phyloP scores from a whole-genome alignment of 2,797 vertebrate genomes.

The Sebastes wilsoni region DNA sequence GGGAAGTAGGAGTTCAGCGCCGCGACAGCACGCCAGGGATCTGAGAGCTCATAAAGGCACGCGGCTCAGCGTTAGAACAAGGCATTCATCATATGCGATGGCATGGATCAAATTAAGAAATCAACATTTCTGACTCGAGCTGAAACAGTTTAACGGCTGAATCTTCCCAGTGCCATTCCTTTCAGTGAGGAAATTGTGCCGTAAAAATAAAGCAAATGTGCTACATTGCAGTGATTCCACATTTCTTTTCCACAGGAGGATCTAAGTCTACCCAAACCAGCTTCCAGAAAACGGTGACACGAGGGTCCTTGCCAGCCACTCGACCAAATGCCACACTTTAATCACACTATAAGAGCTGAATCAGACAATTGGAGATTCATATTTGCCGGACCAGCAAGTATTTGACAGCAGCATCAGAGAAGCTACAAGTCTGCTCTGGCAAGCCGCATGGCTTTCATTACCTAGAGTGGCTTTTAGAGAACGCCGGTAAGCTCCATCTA shows the following conservation, averaged over 20 bases:
- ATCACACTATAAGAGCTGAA: conserved; percentile 75
- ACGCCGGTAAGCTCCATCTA: conserved; percentile 53
- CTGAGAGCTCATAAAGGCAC: conserved; percentile 17
- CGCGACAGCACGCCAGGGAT: conserved; percentile 36
- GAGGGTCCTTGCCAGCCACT: conserved; percentile 34
- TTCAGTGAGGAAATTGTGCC: background rate
- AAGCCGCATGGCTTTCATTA: conserved; percentile 79
- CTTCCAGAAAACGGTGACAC: background rate
- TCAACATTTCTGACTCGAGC: background rate
- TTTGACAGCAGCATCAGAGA: conserved; percentile 77
- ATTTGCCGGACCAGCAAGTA: conserved; percentile 82
- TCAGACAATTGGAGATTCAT: conserved; percentile 77
- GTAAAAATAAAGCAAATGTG: background rate
- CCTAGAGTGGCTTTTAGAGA: conserved; percentile 80
- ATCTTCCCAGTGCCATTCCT: background rate
- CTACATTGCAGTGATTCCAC: background rate
- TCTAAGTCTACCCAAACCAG: background rate
- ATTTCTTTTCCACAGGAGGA: background rate
- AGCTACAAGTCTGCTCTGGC: conserved; percentile 71
- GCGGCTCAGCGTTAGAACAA: conserved; percentile 15
- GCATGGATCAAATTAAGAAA: conserved; percentile 21
- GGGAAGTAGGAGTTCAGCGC: conserved; percentile 33
- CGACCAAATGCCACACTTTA: conserved; percentile 66
- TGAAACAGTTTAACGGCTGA: background rate
- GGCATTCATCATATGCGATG: conserved; percentile 1